Evolutionary conservation across 2,797 vertebrate genomes (phyloP).

Genomic region (Pogonophryne albipinna): DNA sequence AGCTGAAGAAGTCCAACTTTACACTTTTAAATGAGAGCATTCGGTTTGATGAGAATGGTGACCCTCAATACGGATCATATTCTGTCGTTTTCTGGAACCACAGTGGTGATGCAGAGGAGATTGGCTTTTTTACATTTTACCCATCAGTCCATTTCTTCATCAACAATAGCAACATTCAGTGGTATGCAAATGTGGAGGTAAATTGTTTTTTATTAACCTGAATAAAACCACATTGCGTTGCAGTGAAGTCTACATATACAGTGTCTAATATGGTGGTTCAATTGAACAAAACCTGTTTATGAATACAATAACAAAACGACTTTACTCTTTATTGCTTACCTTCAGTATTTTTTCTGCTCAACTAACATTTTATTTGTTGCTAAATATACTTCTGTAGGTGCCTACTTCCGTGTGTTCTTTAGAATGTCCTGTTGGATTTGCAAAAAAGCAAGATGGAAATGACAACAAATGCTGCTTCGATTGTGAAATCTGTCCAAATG

Average conservation of each 20-base stretch:
- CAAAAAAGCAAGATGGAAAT: conserved; percentile 61
- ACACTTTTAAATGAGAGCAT: conserved; percentile 78
- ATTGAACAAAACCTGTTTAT: not conserved
- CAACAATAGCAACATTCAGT: conserved; percentile 74
- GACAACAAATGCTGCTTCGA: conserved; percentile 85
- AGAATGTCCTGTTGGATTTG: conserved; percentile 76
- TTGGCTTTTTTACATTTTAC: conserved; percentile 78
- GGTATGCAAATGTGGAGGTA: conserved; percentile 77
- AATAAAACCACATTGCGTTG: not conserved
- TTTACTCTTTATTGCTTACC: not conserved
- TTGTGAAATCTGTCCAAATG: conserved; percentile 74
- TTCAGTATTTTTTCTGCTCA: not conserved
- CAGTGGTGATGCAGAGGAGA: conserved; percentile 46
- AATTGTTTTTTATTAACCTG: conserved; percentile 14
- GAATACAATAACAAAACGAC: too few species aligned
- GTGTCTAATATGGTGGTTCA: too few species aligned
- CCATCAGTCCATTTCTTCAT: conserved; percentile 68
- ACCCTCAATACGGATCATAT: conserved; percentile 75
- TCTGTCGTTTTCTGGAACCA: conserved; percentile 84
- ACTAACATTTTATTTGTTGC: not conserved
- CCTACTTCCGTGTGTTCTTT: conserved; percentile 80
- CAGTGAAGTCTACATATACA: too few species aligned
- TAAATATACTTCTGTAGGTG: conserved; percentile 60
- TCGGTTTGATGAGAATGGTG: conserved; percentile 83
- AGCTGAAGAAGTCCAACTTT: conserved; percentile 88